phyloP scores from a whole-genome alignment of 2,113 vertebrate species.

The Ceyx melanurus region DNA sequence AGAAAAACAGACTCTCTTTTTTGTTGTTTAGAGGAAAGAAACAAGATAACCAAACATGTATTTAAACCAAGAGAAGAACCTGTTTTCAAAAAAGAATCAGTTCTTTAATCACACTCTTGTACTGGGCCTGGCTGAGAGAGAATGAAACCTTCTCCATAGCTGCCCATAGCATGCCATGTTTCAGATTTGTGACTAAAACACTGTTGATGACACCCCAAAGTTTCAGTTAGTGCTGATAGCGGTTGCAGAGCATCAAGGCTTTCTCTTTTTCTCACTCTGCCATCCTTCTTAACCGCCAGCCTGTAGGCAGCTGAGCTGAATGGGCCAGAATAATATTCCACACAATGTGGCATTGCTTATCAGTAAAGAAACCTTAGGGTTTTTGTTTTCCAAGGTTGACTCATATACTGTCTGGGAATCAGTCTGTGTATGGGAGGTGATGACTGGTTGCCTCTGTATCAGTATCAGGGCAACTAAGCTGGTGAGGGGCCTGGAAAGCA shows the following conservation, averaged over 20 bases:
- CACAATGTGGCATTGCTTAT: neutral
- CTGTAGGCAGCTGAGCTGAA: neutral
- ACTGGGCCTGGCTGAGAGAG: neutral
- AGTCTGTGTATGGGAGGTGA: neutral
- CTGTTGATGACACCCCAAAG: neutral
- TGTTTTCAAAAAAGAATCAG: neutral
- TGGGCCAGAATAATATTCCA: neutral
- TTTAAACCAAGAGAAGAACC: neutral
- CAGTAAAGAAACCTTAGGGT: neutral
- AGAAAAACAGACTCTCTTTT: neutral
- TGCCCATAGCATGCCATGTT: fast-evolving
- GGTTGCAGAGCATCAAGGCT: neutral
- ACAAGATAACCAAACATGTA: neutral
- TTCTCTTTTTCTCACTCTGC: neutral
- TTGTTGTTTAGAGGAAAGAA: slow-evolving; percentile 19
- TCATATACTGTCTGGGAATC: fast-evolving
- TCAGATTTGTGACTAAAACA: neutral
- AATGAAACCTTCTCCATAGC: neutral
- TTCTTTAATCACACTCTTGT: neutral
- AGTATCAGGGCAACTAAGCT: too few species aligned
- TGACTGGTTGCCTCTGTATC: neutral
- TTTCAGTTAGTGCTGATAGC: neutral
- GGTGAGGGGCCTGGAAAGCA: too few species aligned
- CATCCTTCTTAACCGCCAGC: neutral
- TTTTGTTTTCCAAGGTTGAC: neutral